Base-by-base conservation (phyloP, 2,113 vertebrate species). In the Aramus guarauna region DNA sequence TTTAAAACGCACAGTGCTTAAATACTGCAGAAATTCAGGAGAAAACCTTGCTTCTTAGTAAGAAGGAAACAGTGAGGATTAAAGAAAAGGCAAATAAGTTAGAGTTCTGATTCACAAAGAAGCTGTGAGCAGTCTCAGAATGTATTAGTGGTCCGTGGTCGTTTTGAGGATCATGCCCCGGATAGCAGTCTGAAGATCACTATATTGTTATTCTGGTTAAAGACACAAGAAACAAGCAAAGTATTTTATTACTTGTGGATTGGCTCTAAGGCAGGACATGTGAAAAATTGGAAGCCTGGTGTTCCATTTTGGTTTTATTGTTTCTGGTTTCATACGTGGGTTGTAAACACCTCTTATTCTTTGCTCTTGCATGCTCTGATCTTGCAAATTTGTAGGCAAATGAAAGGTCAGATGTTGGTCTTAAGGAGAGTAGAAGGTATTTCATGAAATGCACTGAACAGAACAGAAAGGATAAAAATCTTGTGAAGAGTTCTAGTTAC, bases 391-490 rank as follows among this genome's bases (percentile, higher is more conserved):
- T 48, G 21, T 52, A 63, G 36, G 15, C 50, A 55, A 77, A 55
- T 45, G 12, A 43, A 50, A 74, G 36, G 13, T 56, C 27, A 47
- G n/a, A 11, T 60, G 39, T 50, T 60, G 62, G 18, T 55, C 58
- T 56, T 48, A 8, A 48, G 62, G 50, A 74, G 8, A 60, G 37
- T 19, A 48, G 58, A 52, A 50, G 36, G 9, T 55, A 26, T 10
- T 72, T 80, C 21, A 43, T 55, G 18, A 74, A 75, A 34, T 50
- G 19, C 30, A 15, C 32, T n/a, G 30, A 32, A 47, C n/a, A 48
- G 52, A 47, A 27, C 0, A 14, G 53, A 9, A 17, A 32, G n/a
- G 43, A 15, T n/a, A 0, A 21, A 64, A 50, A 1, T 7, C 6
- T 21, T 2, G 22, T 47, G 4, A 2, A 32, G 6, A 4, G 3